Evolutionary conservation across 2,888 invertebrate species (phyloP), one percentile per base, ranked within the genome.

Genomic region (Apamea epomidion): DNA sequence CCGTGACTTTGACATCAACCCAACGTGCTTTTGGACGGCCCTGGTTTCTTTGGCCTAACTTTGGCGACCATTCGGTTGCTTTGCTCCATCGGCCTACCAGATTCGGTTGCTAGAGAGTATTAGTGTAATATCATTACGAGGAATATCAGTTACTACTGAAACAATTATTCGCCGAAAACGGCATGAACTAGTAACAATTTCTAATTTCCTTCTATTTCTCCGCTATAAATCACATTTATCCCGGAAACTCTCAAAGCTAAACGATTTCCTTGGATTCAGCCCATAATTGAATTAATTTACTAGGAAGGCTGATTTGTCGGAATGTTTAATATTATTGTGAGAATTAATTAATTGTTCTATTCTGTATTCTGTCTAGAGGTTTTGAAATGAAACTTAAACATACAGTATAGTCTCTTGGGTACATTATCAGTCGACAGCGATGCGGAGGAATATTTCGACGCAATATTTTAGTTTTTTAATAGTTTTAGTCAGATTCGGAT

Each of bases 301-400:
- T 1, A 68, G 21, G n/a, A 37, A 60, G 18, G 7, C 29, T 14
- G 48, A 72, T 18, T 29, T 62, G 42, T 42, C 18, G 37, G 8
- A 68, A 79, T 62, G 51, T 80, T 51, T 25, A 68, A 60, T 76
- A 29, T 68, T 51, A 37, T 48, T 68, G n/a, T 29, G 32, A 65
- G 10, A 77, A 65, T 65, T 10, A 54, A 62, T 42, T 62, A 25
- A 37, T 51, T 42, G 12, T 64, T 25, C 4, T 51, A 65, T 25
- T 65, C 32, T 32, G 64, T 21, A 45, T 29, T 77, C 29, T 16
- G 2, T 77, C 6, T n/a, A 45, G 16, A 18, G 18, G 18, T 42
- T 65, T 77, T 18, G 29, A 37, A 12, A 12, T 7, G 1, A 64
- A 64, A 76, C 25, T 42, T 21, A 5, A n/a, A 76, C 10, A 21